phyloP scores from a whole-genome alignment of 2,113 vertebrate genomes.

The Protomyctophum bolini region DNA sequence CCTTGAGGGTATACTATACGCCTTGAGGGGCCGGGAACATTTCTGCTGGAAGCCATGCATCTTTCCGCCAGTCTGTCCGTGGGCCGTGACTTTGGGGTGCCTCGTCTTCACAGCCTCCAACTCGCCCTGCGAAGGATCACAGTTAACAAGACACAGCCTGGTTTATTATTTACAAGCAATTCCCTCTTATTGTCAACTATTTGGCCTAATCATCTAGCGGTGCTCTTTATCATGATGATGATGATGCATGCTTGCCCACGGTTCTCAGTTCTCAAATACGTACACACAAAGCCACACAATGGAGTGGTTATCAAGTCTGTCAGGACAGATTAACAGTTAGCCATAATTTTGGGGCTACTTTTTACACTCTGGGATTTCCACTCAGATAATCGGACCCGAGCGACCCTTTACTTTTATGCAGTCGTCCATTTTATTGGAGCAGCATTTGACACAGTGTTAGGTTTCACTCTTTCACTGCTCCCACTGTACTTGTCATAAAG shows the following conservation, averaged over 20 bases:
- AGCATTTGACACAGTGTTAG: background rate
- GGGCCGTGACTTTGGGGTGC: background rate
- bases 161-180: background rate
- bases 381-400: background rate
- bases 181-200: too few relatives aligned
- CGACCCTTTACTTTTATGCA: background rate
- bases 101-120: background rate
- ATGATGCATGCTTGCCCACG: too few relatives aligned
- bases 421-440: background rate
- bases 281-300: too few relatives aligned
- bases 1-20: conserved; percentile 10
- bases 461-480: background rate
- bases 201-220: background rate
- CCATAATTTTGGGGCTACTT: background rate
- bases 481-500: conserved; percentile 27
- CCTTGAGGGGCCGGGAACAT: conserved; percentile 27
- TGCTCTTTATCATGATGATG: too few relatives aligned
- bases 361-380: background rate
- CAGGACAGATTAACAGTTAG: background rate
- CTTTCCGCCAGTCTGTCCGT: conserved; percentile 13
- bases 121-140: conserved; percentile 33
- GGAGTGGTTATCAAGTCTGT: background rate
- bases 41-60: conserved; percentile 18
- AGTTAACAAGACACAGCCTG: conserved; percentile 35
- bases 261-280: too few relatives aligned